A percentile compares a stretch with the other conserved stretches of the same genome.
Evolutionary conservation across 30 jellyfish, hydroid and myxozoan genomes (phyloP).

Genomic region (Chironex yamaguchii): DNA sequence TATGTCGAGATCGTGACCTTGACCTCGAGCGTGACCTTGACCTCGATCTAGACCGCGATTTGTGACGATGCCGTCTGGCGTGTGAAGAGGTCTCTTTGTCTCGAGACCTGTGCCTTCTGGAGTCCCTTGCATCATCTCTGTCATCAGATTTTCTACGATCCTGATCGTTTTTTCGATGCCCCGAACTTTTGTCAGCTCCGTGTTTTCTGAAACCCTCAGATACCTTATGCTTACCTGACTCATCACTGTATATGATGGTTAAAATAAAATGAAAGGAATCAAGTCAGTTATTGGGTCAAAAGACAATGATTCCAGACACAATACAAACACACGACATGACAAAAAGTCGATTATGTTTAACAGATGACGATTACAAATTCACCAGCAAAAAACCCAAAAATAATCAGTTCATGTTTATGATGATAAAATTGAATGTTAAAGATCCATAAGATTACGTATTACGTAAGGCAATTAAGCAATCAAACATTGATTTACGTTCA

Average conservation of each 20-base stretch:
- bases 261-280: too few species aligned
- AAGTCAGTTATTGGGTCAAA: too few species aligned
- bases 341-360: too few species aligned
- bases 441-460: too few species aligned
- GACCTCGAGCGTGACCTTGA: slow-evolving; percentile 59
- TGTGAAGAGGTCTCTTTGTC: not conserved
- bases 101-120: not conserved
- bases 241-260: not conserved
- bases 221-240: not conserved
- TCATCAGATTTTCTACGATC: not conserved
- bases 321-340: too few species aligned
- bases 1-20: slow-evolving; percentile 66
- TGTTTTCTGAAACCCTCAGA: not conserved
- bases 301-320: too few species aligned
- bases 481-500: too few species aligned
- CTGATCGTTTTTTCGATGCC: not conserved
- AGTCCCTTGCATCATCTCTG: not conserved
- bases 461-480: too few species aligned
- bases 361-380: too few species aligned
- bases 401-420: too few species aligned
- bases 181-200: not conserved
- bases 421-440: too few species aligned
- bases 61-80: not conserved
- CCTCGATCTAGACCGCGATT: slow-evolving; percentile 63
- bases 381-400: too few species aligned